Percentiles rank a stretch among this genome's conserved stretches.
phyloP scores from a whole-genome alignment of 2,797 vertebrate genomes.

The Sternotherus odoratus region DNA sequence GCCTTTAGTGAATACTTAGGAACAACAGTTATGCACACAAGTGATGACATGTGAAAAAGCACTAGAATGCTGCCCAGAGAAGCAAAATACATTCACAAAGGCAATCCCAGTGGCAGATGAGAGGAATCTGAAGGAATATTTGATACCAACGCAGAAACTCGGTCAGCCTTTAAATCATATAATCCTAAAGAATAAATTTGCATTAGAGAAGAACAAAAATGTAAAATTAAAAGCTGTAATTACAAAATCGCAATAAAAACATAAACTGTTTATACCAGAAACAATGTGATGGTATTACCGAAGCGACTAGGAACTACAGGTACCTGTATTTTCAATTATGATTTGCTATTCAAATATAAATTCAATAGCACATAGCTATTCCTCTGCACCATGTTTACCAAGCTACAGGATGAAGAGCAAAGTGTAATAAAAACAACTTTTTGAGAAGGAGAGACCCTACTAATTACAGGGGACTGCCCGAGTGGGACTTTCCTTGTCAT shows the following conservation, averaged over 20 bases:
- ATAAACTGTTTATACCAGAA: not conserved
- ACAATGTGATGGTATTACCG: too few species aligned
- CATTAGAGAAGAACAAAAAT: not conserved
- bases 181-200: not conserved
- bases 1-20: too few species aligned
- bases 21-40: not conserved
- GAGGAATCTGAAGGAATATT: not conserved
- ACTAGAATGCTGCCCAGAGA: not conserved
- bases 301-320: too few species aligned
- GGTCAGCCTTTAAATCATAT: not conserved
- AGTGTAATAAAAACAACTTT: not conserved
- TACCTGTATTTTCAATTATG: too few species aligned
- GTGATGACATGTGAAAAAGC: not conserved
- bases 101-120: not conserved
- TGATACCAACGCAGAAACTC: not conserved
- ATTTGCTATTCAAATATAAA: too few species aligned
- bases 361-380: not conserved
- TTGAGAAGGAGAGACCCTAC: too few species aligned
- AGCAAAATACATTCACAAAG: not conserved
- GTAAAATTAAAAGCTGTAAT: not conserved
- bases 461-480: too few species aligned
- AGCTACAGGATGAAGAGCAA: not conserved
- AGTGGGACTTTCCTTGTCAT: not conserved
- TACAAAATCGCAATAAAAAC: not conserved
- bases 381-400: not conserved